Conservation (phyloP, 2,888 invertebrate genomes). For the Ormyrus pomaceus region DNA sequence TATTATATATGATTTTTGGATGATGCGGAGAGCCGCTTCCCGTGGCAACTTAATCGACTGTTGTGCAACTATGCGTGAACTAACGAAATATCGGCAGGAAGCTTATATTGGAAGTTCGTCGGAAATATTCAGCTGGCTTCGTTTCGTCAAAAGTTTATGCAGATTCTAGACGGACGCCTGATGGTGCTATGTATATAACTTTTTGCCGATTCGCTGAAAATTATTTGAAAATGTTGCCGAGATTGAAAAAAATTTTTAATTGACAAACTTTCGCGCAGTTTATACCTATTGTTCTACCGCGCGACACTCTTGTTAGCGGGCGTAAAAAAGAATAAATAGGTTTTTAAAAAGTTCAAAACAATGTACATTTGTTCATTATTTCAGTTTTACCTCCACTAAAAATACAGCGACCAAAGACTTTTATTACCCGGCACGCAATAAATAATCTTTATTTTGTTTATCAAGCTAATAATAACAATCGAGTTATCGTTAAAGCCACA, state of each 20-base stretch:
- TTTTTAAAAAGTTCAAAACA: too few species aligned
- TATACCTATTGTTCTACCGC: constrained; percentile 9
- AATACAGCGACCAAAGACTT: constrained; percentile 9
- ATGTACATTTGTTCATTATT: too few species aligned
- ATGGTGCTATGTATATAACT: constrained; percentile 3
- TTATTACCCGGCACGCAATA: background rate
- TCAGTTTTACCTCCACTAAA: background rate
- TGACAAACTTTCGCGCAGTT: constrained; percentile 21
- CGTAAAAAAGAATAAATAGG: too few species aligned
- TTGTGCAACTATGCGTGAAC: background rate
- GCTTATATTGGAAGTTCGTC: background rate
- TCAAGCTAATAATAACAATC: constrained; percentile 37
- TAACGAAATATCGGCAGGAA: background rate
- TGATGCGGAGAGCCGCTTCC: background rate
- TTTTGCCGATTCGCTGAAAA: constrained; percentile 26
- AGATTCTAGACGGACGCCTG: background rate
- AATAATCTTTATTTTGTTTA: constrained; percentile 21
- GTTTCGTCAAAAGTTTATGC: constrained; percentile 19
- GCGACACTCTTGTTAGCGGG: too few species aligned
- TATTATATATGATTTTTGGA: too few species aligned
- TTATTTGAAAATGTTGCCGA: background rate
- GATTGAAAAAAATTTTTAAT: constrained; percentile 44
- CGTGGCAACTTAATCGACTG: background rate
- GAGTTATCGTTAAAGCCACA: constrained; percentile 6
- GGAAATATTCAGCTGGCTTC: background rate